Percentiles rank a stretch among this genome's conserved stretches.
These are phyloP conservation scores for Melanostigma gelatinosum DNA, from an alignment of 2,113 vertebrate genomes.

Conservation along the genomic window DNA sequence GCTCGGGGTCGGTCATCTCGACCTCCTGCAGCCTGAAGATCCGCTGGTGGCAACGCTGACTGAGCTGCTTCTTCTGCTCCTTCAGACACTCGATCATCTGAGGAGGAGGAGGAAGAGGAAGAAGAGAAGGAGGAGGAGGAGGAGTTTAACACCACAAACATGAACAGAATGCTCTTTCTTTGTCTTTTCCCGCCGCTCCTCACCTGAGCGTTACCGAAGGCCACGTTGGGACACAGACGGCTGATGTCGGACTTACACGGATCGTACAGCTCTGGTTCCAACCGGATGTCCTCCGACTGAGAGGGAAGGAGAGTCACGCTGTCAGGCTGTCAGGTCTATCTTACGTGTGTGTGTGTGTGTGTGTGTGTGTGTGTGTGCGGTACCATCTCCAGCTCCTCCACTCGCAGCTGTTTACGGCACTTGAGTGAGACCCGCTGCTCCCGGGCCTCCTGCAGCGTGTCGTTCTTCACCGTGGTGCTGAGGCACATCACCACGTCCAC, in stretches of 20 bases:
- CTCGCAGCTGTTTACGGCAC: conserved; percentile 94
- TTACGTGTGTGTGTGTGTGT: background rate
- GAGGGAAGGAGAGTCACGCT: background rate
- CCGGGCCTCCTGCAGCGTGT: conserved; percentile 94
- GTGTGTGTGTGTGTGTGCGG: conserved; percentile 15
- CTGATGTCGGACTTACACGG: conserved; percentile 93
- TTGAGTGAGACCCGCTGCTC: conserved; percentile 96
- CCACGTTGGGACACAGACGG: conserved; percentile 89
- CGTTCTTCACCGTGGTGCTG: conserved; percentile 95
- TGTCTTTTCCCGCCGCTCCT: background rate
- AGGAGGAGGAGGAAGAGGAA: background rate
- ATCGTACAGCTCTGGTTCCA: conserved; percentile 94
- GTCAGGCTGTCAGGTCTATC: no score
- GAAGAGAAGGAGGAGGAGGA: background rate
- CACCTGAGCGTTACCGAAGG: conserved; percentile 95
- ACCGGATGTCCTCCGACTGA: conserved; percentile 94
- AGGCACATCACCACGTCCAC: conserved; percentile 98
- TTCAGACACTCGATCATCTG: conserved; percentile 93
- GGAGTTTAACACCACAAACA: background rate
- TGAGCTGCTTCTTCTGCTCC: conserved; percentile 92
- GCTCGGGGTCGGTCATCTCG: conserved; percentile 96
- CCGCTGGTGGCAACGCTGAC: conserved; percentile 90
- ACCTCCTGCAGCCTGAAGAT: conserved; percentile 96
- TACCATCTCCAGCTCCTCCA: conserved; percentile 98
- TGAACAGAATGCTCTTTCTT: background rate